Percentiles rank a stretch among this genome's conserved stretches.
phyloP scores from a whole-genome alignment of 2,888 invertebrate genomes.

The Adelphocoris suturalis region DNA sequence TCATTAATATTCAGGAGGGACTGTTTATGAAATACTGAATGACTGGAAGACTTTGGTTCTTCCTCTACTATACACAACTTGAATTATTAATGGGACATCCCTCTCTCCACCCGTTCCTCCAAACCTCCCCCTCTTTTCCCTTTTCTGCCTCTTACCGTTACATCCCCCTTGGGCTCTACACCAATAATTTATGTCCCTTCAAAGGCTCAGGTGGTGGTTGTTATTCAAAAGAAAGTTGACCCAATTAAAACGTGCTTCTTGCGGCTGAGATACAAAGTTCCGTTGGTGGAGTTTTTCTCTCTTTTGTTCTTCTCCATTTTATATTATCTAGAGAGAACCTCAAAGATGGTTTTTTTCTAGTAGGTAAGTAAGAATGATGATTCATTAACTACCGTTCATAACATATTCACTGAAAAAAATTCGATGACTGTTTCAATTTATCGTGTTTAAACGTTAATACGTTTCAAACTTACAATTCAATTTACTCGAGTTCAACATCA shows the following conservation, averaged over 20 bases:
- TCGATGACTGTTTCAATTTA: too few relatives aligned
- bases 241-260: conserved; percentile 50
- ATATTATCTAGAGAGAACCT: background rate
- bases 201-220: conserved; percentile 59
- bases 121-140: background rate
- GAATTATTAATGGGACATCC: conserved; percentile 64
- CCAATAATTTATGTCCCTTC: conserved; percentile 61
- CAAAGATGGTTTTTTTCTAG: background rate
- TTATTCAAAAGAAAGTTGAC: conserved; percentile 55
- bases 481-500: too few relatives aligned
- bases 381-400: background rate
- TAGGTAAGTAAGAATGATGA: background rate
- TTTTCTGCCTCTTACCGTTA: conserved; percentile 38
- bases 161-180: conserved; percentile 32
- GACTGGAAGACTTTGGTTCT: conserved; percentile 67
- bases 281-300: background rate
- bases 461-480: too few relatives aligned
- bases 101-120: background rate
- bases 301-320: conserved; percentile 12
- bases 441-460: too few relatives aligned
- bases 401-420: background rate
- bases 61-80: conserved; percentile 65
- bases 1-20: conserved; percentile 65
- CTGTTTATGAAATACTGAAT: conserved; percentile 66
- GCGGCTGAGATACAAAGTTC: background rate